phyloP scores from a whole-genome alignment of 2,797 vertebrate genomes.

The Okamejei kenojei region DNA sequence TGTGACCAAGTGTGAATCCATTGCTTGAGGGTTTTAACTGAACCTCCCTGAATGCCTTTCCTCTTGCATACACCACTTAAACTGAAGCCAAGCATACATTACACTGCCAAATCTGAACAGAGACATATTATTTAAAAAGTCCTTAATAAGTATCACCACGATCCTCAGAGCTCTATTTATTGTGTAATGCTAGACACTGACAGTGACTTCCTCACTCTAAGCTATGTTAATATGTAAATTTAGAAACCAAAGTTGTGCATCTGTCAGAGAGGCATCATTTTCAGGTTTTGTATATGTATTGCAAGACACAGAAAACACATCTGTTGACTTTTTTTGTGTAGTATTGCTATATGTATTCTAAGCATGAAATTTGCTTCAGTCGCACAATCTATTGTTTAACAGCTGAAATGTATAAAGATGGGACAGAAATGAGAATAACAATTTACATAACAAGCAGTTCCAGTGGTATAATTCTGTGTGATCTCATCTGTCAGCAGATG shows the following conservation, averaged over 20 bases:
- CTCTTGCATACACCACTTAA: neutral
- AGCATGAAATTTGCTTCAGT: neutral
- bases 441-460: neutral
- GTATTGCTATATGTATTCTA: neutral
- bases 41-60: neutral
- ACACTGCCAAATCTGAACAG: neutral
- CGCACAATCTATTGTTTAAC: neutral
- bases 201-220: neutral
- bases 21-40: neutral
- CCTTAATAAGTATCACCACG: neutral
- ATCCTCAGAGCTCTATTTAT: neutral
- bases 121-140: neutral
- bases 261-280: neutral
- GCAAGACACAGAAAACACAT: neutral
- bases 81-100: neutral
- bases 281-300: neutral
- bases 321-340: neutral
- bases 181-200: neutral
- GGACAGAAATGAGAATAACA: neutral
- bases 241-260: neutral
- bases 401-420: neutral
- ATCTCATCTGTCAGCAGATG: neutral
- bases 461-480: neutral
- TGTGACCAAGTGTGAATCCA: neutral
- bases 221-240: neutral